These are phyloP conservation scores for Patella caerulea DNA, from an alignment of 2,888 invertebrate genomes.

Conservation along the genomic window DNA sequence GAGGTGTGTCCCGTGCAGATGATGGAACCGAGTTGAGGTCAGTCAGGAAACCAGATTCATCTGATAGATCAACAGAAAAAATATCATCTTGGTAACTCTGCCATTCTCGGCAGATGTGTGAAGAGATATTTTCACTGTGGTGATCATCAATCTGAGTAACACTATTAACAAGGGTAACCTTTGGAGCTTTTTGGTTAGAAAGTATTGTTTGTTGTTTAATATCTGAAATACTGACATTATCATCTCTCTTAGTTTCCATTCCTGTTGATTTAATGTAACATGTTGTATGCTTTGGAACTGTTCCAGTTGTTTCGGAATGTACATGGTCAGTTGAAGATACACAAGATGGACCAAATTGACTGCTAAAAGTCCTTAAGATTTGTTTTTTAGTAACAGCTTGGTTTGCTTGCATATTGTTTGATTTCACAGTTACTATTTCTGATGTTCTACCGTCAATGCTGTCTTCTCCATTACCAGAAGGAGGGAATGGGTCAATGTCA, in stretches of 20 bases:
- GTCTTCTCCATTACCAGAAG: background rate
- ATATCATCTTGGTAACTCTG: background rate
- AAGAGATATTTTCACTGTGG: background rate
- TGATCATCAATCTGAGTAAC: background rate
- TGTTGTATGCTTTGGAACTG: background rate
- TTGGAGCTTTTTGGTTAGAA: background rate
- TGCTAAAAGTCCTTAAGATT: background rate
- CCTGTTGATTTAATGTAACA: background rate
- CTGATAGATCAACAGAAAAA: background rate
- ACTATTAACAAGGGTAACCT: background rate
- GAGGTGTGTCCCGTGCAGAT: background rate
- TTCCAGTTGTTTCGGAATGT: background rate
- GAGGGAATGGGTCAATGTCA: constrained; percentile 35
- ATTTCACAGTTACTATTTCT: background rate
- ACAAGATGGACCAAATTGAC: background rate
- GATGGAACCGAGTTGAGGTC: background rate
- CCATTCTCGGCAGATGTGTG: background rate
- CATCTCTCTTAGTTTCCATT: background rate
- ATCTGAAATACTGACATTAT: background rate
- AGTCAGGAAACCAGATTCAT: constrained; percentile 7
- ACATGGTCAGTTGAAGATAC: background rate
- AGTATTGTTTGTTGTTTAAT: too few relatives aligned
- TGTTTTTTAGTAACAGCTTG: background rate
- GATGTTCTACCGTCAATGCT: background rate
- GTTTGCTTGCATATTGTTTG: background rate